These are phyloP conservation scores for Eutolmus rufibarbis DNA, from an alignment of 2,888 invertebrate genomes.

Conservation along the genomic window DNA sequence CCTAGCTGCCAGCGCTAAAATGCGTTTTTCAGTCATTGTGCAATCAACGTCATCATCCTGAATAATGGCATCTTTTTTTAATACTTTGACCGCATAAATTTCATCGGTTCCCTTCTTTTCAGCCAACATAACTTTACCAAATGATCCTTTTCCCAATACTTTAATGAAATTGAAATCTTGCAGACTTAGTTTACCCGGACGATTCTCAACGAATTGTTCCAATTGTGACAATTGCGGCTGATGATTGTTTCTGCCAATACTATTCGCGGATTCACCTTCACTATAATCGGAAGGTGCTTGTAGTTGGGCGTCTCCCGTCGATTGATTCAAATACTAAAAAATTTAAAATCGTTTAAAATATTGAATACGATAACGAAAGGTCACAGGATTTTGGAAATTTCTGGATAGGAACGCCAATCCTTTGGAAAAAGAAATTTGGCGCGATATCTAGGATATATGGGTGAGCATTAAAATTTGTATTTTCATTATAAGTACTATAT, in stretches of 20 bases:
- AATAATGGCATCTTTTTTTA: conserved; percentile 97
- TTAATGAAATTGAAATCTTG: conserved; percentile 97
- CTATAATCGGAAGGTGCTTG: conserved; percentile 58
- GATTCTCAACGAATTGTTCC: conserved; percentile 56
- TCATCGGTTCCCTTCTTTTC: conserved; percentile 93
- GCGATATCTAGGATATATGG: neutral
- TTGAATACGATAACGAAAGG: neutral
- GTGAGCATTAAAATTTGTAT: neutral
- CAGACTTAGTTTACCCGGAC: conserved; percentile 71
- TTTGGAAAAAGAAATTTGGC: neutral
- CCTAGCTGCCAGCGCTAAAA: conserved; percentile 93
- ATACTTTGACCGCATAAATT: conserved; percentile 84
- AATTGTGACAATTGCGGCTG: conserved; percentile 53
- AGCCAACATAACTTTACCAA: conserved; percentile 98
- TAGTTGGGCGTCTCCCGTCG: conserved; percentile 63
- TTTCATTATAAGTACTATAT: neutral
- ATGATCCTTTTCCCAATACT: conserved; percentile 98
- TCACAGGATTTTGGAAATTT: neutral
- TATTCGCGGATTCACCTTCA: conserved; percentile 54
- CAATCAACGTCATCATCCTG: conserved; percentile 99
- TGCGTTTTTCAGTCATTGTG: conserved; percentile 98
- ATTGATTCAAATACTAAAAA: conserved; percentile 60
- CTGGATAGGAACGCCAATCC: neutral
- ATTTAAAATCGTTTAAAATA: neutral
- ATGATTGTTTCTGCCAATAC: conserved; percentile 46